Base-by-base conservation (phyloP, 1,140 invertebrate genomes). In the Drosophila arizonae region DNA sequence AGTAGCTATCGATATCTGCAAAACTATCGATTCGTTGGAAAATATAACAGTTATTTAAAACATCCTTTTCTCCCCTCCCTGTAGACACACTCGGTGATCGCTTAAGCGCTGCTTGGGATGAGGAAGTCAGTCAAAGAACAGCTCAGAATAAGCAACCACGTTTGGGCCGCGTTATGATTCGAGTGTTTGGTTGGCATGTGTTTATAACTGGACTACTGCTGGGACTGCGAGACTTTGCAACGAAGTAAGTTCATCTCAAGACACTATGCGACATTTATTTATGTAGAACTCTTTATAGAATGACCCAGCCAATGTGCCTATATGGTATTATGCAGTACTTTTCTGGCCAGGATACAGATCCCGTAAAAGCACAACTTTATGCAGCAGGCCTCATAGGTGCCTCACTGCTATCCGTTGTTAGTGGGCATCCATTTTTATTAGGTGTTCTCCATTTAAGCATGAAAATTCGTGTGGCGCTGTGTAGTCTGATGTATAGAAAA, bases 401-500 rank as follows among this genome's bases (percentile, higher is more conserved):
- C 0, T 94, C 92, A 15, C 92, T 92, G 0, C 58, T 93, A 0
- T 93, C 92, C 55, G 93, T 93, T 0, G 67, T 95, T 2, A 84
- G 92, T 0, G 92, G 93, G 15, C 95, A 95, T 90, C 94, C 95
- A 61, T 93, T 94, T 28, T 93, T 94, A 69, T 93, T 95, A 65
- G 90, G 91, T 11, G 93, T 94, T 8, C 94, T 94, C 63, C 87
- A 90, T 21, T 58, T 81, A 15, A 82, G 88, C 13, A 88, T 90
- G 87, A 90, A 88, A 51, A 85, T 88, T 69, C 88, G 88, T 26
- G 57, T 93, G 93, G 94, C 94, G 0, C 92, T 94, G 5, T 95
- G 94, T 62, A 95, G 95, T 2, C 77, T 95, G n/a, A 93, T 95
- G 30, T 95, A 95, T 77, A 91, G 95, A 76, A 95, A 95, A 89